Evolutionary conservation across 2,888 invertebrate species (phyloP).

Genomic region (Hofmannophila pseudospretella): DNA sequence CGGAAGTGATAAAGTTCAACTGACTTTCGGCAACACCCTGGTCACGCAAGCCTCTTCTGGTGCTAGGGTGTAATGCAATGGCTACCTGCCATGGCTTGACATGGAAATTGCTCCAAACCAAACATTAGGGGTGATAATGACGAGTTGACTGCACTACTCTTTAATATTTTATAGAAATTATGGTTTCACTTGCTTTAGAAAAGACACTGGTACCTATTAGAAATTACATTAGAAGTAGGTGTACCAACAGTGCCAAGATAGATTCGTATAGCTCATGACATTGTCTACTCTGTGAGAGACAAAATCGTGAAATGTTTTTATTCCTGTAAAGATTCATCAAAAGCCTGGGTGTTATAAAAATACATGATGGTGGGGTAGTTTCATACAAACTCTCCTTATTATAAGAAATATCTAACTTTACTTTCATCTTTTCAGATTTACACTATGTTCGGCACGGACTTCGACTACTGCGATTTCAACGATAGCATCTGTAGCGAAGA

Average conservation of each 20-base stretch:
- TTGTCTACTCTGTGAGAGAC: too few species aligned
- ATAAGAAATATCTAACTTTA: neutral
- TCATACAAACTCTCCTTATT: too few species aligned
- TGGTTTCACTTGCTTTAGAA: too few species aligned
- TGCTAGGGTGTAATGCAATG: neutral
- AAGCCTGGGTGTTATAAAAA: too few species aligned
- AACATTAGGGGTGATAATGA: constrained; percentile 25
- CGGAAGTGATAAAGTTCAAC: constrained; percentile 74
- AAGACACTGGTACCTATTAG: too few species aligned
- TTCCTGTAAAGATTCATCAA: too few species aligned
- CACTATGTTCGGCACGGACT: constrained; percentile 59
- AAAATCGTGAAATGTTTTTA: too few species aligned
- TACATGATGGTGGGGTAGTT: too few species aligned
- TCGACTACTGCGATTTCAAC: constrained; percentile 69
- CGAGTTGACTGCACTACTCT: neutral
- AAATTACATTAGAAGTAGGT: too few species aligned
- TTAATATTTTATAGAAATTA: neutral
- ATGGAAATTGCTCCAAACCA: constrained; percentile 40
- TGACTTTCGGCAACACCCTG: constrained; percentile 55
- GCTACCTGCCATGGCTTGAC: constrained; percentile 44
- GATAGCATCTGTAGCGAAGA: constrained; percentile 82
- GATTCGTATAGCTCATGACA: too few species aligned
- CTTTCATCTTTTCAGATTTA: constrained; percentile 1
- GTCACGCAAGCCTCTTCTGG: constrained; percentile 47
- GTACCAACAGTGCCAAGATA: too few species aligned